Evolutionary conservation across 2,888 invertebrate species (phyloP), one percentile per base, ranked within the genome.

Genomic region (Archips crataeganus): DNA sequence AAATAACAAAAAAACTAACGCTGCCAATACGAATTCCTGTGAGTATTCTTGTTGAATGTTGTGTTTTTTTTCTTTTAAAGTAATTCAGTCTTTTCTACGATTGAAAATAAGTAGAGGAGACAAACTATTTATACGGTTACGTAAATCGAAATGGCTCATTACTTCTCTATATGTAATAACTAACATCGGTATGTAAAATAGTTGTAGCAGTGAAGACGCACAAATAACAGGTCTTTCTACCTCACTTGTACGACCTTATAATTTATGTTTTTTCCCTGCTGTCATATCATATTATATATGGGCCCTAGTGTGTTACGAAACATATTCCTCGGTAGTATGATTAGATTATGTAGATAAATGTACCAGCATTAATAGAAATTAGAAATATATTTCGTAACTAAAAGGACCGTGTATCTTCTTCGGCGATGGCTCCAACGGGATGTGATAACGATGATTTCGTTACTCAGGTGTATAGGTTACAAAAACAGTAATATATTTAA

Each of bases 141-240:
- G 87, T 90, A 90, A 90, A 86, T 85, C 85, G 81, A 88, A 93
- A 89, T 88, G 88, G 86, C 87, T 90, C 86, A 88, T 82, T 86
- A 87, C 88, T 87, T 90, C 78, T 84, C 87, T 91, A 89, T 79
- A 82, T 77, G 85, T 88, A 89, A 85, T 90, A 89, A 90, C 93
- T 94, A 92, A 93, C 91, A 90, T 93, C 90, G 88, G 93, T 93
- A 92, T 93, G 91, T 92, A 94, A 94, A 94, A 94, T 94, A 94
- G 89, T 86, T 79, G 77, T 71, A 81, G 85, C 89, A 86, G 85
- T 84, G 87, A 89, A 88, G 87, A 80, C 78, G 75, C 85, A 87
- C 88, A 86, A 84, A 80, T 85, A 82, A 82, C 81, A 73, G 78
- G 77, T 78, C 81, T 79, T 80, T 45, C 79, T 79, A 78, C 76